phyloP scores from a whole-genome alignment of 1,140 invertebrate genomes.

The Rhyacophila brunnea region DNA sequence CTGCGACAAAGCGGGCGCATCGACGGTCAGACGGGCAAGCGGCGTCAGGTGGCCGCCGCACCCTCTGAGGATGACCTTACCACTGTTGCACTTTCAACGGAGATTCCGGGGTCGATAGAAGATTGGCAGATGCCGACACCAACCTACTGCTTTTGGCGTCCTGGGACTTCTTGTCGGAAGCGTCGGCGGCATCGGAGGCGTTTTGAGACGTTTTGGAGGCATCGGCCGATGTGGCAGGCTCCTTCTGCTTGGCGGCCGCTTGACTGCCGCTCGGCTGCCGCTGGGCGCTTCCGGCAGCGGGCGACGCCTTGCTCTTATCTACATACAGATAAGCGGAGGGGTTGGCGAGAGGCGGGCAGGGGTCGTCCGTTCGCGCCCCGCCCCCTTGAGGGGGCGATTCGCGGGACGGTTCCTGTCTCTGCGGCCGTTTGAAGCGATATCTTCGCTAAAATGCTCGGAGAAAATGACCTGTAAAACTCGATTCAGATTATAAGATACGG shows the following conservation, averaged over 20 bases:
- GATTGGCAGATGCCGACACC: slow-evolving; percentile 13
- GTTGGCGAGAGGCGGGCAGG: neutral
- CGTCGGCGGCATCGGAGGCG: slow-evolving; percentile 7
- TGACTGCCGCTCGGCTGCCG: no score
- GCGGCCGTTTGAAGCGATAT: no score
- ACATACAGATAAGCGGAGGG: neutral
- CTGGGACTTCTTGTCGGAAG: slow-evolving; percentile 9
- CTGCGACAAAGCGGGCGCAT: no score
- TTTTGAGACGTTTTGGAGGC: neutral
- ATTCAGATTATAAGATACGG: slow-evolving; percentile 18
- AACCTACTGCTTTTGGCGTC: slow-evolving; percentile 29
- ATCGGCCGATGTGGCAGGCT: neutral
- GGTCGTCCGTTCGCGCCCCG: neutral
- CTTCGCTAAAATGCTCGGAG: neutral
- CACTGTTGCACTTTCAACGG: slow-evolving; percentile 40
- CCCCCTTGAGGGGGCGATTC: neutral
- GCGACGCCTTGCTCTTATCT: slow-evolving; percentile 18
- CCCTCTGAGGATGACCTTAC: slow-evolving; percentile 38
- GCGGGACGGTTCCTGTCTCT: neutral
- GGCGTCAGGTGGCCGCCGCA: no score
- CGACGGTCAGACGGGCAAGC: no score
- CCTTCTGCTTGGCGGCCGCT: no score
- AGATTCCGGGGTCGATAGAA: slow-evolving; percentile 24
- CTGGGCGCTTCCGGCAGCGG: slow-evolving; percentile 9
- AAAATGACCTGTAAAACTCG: slow-evolving; percentile 19